phyloP scores from a whole-genome alignment of 1,140 invertebrate species.

The Hydropsyche tenuis region DNA sequence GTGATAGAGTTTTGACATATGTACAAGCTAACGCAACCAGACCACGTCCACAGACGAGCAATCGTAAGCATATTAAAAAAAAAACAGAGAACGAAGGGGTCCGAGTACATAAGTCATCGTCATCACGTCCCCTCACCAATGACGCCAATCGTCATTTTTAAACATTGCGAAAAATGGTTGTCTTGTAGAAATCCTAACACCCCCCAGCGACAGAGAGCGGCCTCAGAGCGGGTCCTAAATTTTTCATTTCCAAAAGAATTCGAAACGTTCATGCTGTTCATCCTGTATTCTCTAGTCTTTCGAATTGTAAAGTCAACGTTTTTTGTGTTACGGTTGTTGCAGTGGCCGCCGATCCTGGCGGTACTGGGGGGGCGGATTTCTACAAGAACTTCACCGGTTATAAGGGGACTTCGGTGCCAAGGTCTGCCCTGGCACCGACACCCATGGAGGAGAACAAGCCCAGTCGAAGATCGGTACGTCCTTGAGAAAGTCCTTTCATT shows the following conservation, averaged over 20 bases:
- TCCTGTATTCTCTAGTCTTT: constrained; percentile 51
- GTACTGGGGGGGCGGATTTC: constrained; percentile 76
- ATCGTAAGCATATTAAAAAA: no score
- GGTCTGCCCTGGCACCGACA: constrained; percentile 57
- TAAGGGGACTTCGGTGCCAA: constrained; percentile 54
- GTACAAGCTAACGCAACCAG: constrained; percentile 34
- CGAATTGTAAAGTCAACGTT: constrained; percentile 61
- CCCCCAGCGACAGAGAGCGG: constrained; percentile 7
- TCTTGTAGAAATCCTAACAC: constrained; percentile 50
- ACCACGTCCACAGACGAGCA: background rate
- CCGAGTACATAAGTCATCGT: constrained; percentile 48
- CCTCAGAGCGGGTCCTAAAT: constrained; percentile 24
- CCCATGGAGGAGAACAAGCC: constrained; percentile 68
- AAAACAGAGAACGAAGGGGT: background rate
- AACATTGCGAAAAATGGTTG: constrained; percentile 17
- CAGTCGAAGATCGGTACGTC: constrained; percentile 72
- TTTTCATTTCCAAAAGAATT: constrained; percentile 20
- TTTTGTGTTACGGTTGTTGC: constrained; percentile 69
- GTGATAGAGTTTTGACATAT: constrained; percentile 37
- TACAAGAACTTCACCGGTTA: constrained; percentile 77
- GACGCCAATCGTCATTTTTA: no score
- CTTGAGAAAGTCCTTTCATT: background rate
- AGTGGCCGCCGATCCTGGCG: constrained; percentile 78
- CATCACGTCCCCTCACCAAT: background rate
- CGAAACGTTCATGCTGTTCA: background rate